A percentile compares a stretch with the other conserved stretches of the same genome.
These are phyloP conservation scores for Vulpes ferrilata DNA, from an alignment of 2,113 vertebrate species.

Conservation along the genomic window DNA sequence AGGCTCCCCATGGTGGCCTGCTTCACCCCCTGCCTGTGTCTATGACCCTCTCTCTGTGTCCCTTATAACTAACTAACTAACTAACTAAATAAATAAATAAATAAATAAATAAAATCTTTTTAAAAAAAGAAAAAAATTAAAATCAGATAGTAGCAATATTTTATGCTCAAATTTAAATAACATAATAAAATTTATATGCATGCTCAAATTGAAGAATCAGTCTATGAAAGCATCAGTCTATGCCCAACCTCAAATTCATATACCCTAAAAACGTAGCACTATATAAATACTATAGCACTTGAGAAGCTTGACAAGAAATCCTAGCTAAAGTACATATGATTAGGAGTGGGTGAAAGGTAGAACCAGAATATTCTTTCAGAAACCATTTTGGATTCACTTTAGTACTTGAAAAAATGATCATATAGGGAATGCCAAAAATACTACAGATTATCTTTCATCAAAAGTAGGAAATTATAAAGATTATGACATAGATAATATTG, in stretches of 20 bases:
- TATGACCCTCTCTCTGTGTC: no score
- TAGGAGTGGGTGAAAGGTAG: neutral
- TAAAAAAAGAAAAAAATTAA: neutral
- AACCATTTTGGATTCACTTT: neutral
- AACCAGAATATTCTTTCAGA: neutral
- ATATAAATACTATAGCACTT: neutral
- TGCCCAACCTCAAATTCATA: neutral
- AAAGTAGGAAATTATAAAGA: neutral
- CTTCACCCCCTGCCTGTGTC: no score
- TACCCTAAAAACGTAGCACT: neutral
- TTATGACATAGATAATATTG: neutral
- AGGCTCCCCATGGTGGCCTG: no score
- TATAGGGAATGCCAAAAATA: neutral
- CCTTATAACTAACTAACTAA: no score
- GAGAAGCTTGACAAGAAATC: neutral
- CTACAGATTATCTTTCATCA: neutral
- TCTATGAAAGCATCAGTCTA: neutral
- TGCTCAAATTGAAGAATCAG: neutral
- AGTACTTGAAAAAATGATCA: neutral
- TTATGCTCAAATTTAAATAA: neutral
- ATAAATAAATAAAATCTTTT: no score
- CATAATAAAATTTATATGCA: neutral
- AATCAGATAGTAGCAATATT: neutral
- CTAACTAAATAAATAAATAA: no score
- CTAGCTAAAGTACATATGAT: neutral